Base-by-base conservation (phyloP, 2,797 vertebrate genomes). In the Naso thynnoides region DNA sequence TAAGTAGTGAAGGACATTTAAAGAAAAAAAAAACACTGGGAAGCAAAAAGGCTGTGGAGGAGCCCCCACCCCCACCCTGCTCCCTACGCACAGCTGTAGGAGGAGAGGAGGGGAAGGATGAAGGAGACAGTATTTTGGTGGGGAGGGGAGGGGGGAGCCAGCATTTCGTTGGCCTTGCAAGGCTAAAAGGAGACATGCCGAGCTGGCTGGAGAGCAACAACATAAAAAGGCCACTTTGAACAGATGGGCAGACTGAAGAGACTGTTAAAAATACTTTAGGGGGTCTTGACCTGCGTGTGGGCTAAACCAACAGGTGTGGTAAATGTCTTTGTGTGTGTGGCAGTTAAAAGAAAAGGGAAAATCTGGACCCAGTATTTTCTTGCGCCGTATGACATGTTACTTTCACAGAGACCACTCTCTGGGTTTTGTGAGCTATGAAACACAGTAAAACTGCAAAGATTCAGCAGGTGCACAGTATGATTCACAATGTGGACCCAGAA, bases 221-320 rank as follows among this genome's bases (percentile, higher is more conserved):
- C 77, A 83, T 81, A 85, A 91, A 92, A 84, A 83, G 54, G 55
- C 67, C 59, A 50, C 76, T 87, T 67, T 82, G 80, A 91, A 87
- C 91, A 92, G 90, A 87, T 90, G 87, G 77, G 72, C 70, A 72
- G 78, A 33, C 64, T 63, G 77, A 73, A 79, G 74, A 79, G 78
- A 61, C 64, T 67, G 85, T 88, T 93, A 93, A 94, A 94, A 94
- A 94, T 93, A 92, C 88, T 85, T 73, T 16, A 31, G 47, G 33
- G 76, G 69, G 82, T 83, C 29, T 42, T 1, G 44, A 80, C 85
- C 67, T 76, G 76, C 8, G 73, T 82, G 79, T 86, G 87, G 87
- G 76, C 73, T 41, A 39, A 54, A 72, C 59, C 42, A 81, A 92
- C 93, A 95, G 94, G 92, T 94, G 92, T 76, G 81, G 49, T 76